A percentile compares a stretch with the other conserved stretches of the same genome.
phyloP scores from a whole-genome alignment of 1,140 invertebrate genomes.

The Cylas formicarius region DNA sequence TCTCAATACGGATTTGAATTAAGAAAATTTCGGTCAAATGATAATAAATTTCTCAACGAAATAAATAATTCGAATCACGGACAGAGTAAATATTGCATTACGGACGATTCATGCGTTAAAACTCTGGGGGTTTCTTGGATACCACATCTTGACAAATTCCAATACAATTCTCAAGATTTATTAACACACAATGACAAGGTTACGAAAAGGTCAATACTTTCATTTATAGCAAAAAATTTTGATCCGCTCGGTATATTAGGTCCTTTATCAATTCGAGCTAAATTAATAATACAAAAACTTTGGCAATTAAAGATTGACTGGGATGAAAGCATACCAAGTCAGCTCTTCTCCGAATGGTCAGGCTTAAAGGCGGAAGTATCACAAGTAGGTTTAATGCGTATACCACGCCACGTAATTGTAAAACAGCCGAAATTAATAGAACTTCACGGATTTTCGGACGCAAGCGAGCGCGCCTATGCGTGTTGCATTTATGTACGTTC shows the following conservation, averaged over 20 bases:
- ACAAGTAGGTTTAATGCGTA: slow-evolving; percentile 10
- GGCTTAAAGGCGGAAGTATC: slow-evolving; percentile 12
- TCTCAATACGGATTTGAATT: slow-evolving; percentile 17
- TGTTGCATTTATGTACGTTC: slow-evolving; percentile 28
- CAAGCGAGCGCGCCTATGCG: slow-evolving; percentile 33
- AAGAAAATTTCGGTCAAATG: slow-evolving; percentile 8
- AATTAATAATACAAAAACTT: slow-evolving; percentile 42
- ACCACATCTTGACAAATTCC: slow-evolving; percentile 25
- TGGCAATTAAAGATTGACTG: slow-evolving; percentile 38
- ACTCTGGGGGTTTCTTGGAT: slow-evolving; percentile 35
- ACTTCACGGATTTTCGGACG: slow-evolving; percentile 38
- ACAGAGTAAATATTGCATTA: slow-evolving; percentile 1
- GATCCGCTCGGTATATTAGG: slow-evolving; percentile 37
- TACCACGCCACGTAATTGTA: slow-evolving; percentile 23
- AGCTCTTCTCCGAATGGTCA: slow-evolving; percentile 25
- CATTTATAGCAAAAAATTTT: slow-evolving; percentile 19
- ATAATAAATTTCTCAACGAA: background rate
- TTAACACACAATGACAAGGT: slow-evolving; percentile 3
- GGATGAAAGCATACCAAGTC: slow-evolving; percentile 38
- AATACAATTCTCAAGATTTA: slow-evolving; percentile 28
- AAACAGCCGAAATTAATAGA: slow-evolving; percentile 17
- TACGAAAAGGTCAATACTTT: slow-evolving; percentile 37
- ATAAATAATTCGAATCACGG: background rate
- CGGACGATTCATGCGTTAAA: slow-evolving; percentile 17
- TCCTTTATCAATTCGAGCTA: slow-evolving; percentile 36